Evolutionary conservation across 2,113 vertebrate species (phyloP).

Genomic region (Gracilinanus agilis): DNA sequence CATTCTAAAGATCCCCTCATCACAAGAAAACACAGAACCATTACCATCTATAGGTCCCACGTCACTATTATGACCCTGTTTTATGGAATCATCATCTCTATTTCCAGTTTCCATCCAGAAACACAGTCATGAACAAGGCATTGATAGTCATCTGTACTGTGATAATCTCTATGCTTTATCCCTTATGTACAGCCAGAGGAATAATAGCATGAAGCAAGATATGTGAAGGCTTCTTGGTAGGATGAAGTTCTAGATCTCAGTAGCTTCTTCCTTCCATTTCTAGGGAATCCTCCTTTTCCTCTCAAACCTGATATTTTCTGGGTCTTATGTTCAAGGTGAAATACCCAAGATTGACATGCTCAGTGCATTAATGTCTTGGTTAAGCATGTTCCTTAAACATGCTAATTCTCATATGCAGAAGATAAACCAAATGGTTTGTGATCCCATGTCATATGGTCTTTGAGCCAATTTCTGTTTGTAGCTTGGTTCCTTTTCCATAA

Average conservation of each 20-base stretch:
- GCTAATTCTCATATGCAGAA: not conserved
- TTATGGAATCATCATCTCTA: conserved; percentile 64
- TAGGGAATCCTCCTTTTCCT: not conserved
- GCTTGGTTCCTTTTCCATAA: not conserved
- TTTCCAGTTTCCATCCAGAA: conserved; percentile 36
- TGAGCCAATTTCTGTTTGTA: not conserved
- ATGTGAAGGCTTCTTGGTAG: conserved; percentile 7
- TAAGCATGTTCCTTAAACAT: not conserved
- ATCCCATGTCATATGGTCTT: not conserved
- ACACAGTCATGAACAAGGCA: not conserved
- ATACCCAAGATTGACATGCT: not conserved
- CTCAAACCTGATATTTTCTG: not conserved
- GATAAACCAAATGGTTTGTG: not conserved
- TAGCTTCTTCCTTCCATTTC: not conserved
- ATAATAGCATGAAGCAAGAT: conserved; percentile 38
- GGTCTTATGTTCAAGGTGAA: not conserved
- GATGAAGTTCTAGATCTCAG: not conserved
- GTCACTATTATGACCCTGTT: conserved; percentile 57
- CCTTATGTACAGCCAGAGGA: conserved; percentile 59
- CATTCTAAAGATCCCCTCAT: conserved; percentile 42
- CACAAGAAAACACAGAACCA: conserved; percentile 32
- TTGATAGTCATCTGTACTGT: conserved; percentile 15
- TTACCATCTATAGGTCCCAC: conserved; percentile 62
- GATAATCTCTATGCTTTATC: conserved; percentile 50
- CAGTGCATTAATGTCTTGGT: not conserved